Evolutionary conservation across 2,113 vertebrate genomes (phyloP).

Genomic region (Oncorhynchus masou): DNA sequence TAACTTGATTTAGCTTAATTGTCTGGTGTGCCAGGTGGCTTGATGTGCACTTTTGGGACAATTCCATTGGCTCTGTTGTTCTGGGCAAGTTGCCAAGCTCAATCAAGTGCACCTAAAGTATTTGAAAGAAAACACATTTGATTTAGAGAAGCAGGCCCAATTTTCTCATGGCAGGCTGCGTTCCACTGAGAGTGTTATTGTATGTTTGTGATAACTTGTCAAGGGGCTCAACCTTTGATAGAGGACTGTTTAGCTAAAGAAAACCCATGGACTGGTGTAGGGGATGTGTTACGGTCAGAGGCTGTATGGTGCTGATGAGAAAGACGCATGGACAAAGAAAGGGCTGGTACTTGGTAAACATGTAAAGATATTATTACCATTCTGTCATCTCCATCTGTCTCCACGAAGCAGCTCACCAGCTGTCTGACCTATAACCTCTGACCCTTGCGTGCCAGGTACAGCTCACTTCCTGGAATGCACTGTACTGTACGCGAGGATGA

Average conservation of each 20-base stretch:
- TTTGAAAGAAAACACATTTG: not conserved
- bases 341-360: not conserved
- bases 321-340: not conserved
- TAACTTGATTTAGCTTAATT: not conserved
- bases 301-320: conserved; percentile 5
- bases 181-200: not conserved
- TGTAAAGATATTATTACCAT: conserved; percentile 1
- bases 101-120: no score
- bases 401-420: not conserved
- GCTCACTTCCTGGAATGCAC: not conserved
- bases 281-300: not conserved
- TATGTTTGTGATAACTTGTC: conserved; percentile 15
- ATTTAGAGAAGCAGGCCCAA: not conserved
- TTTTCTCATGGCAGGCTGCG: not conserved
- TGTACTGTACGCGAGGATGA: not conserved
- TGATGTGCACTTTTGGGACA: not conserved
- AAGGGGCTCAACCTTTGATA: not conserved
- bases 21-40: not conserved
- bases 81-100: no score
- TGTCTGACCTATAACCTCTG: conserved; percentile 7
- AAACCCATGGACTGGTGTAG: conserved; percentile 5
- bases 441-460: conserved; percentile 35
- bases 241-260: conserved; percentile 11
- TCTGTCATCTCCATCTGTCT: conserved; percentile 11
- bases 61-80: not conserved